phyloP scores from a whole-genome alignment of 2,888 invertebrate genomes.

The Dicranocentrus wangi region DNA sequence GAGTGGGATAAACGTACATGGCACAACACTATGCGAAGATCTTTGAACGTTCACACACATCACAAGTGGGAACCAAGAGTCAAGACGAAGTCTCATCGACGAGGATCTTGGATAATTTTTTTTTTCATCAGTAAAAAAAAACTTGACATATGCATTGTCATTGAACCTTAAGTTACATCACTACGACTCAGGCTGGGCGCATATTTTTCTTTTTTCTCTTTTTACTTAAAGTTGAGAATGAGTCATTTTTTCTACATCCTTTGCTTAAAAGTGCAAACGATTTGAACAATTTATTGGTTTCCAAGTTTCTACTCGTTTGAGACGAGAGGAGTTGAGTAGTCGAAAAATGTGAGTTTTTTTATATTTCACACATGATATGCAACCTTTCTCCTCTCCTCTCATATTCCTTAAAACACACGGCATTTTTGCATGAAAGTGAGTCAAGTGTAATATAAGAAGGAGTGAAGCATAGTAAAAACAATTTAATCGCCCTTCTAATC shows the following conservation, averaged over 20 bases:
- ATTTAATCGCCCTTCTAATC: constrained; percentile 45
- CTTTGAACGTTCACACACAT: not conserved
- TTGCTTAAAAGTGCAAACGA: no score
- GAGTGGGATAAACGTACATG: no score
- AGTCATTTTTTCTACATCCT: no score
- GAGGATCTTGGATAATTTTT: not conserved
- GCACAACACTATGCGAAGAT: not conserved
- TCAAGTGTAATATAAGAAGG: no score
- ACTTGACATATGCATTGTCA: constrained; percentile 52
- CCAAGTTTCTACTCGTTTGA: no score
- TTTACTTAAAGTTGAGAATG: no score
- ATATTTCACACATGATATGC: no score
- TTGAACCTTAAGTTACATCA: constrained; percentile 40
- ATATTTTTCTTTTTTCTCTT: no score
- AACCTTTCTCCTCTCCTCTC: not conserved
- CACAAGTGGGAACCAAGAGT: not conserved
- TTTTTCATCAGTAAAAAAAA: constrained; percentile 25
- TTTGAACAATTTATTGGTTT: no score
- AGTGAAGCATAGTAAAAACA: constrained; percentile 25
- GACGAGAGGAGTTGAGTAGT: no score
- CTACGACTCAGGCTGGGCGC: not conserved
- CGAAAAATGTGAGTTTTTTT: no score
- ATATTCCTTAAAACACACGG: not conserved
- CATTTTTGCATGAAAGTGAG: not conserved
- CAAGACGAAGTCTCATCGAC: not conserved